A percentile compares a stretch with the other conserved stretches of the same genome.
These are phyloP conservation scores for Drosophila cardini DNA, from an alignment of 1,140 invertebrate species.

Conservation along the genomic window DNA sequence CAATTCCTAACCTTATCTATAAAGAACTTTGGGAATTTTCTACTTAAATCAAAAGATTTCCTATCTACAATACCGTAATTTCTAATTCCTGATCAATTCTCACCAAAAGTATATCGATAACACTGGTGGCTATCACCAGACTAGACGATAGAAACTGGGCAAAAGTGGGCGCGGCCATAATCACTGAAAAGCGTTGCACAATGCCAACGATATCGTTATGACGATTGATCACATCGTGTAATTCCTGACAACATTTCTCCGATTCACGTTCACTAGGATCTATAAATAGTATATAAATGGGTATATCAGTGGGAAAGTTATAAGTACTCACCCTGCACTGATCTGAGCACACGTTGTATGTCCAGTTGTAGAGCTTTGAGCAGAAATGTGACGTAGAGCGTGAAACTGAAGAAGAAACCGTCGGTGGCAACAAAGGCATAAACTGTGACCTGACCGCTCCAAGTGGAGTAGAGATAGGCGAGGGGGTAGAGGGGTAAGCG, in stretches of 20 bases:
- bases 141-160: constrained; percentile 64
- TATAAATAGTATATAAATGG: background rate
- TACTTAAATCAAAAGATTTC: too few relatives aligned
- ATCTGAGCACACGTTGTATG: constrained; percentile 26
- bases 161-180: constrained; percentile 64
- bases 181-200: constrained; percentile 50
- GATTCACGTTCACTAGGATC: constrained; percentile 33
- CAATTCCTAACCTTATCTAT: too few relatives aligned
- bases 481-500: constrained; percentile 58
- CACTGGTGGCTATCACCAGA: constrained; percentile 64
- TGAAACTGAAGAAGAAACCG: constrained; percentile 69
- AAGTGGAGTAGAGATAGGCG: constrained; percentile 62
- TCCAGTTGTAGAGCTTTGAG: constrained; percentile 46
- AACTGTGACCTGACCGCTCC: constrained; percentile 67
- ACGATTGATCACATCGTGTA: constrained; percentile 54
- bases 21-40: too few relatives aligned
- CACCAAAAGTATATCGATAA: constrained; percentile 68
- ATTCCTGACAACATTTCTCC: constrained; percentile 40
- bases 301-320: background rate
- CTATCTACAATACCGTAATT: too few relatives aligned
- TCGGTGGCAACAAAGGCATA: constrained; percentile 65
- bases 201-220: constrained; percentile 65
- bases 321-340: constrained; percentile 25
- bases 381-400: constrained; percentile 59
- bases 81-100: constrained; percentile 3